These are phyloP conservation scores for Cephus rjabovi DNA, from an alignment of 2,888 invertebrate genomes.

Conservation along the genomic window DNA sequence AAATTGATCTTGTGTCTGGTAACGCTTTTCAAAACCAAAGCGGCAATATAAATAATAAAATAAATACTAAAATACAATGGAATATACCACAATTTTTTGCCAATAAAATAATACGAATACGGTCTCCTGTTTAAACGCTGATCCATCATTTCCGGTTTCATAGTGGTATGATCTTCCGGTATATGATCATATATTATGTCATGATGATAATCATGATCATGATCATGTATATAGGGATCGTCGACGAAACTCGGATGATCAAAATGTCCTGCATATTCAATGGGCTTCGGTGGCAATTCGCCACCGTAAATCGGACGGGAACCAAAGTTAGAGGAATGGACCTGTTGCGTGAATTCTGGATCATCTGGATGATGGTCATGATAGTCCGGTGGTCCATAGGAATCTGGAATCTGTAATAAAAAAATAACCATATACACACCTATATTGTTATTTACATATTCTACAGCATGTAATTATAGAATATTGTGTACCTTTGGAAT, in stretches of 20 bases:
- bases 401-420: constrained; percentile 9
- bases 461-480: background rate
- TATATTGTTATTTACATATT: background rate
- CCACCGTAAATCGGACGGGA: constrained; percentile 24
- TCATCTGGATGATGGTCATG: background rate
- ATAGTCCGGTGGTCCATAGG: constrained; percentile 8
- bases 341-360: constrained; percentile 6
- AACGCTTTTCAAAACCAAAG: constrained; percentile 78
- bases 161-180: constrained; percentile 66
- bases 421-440: background rate
- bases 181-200: constrained; percentile 53
- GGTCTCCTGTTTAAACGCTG: constrained; percentile 60
- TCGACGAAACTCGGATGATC: constrained; percentile 60
- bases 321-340: constrained; percentile 7
- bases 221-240: constrained; percentile 62
- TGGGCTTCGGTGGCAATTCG: constrained; percentile 40
- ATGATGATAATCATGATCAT: constrained; percentile 65
- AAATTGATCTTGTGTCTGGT: constrained; percentile 77
- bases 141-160: constrained; percentile 58
- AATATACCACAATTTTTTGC: constrained; percentile 80
- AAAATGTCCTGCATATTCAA: constrained; percentile 40
- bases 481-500: background rate
- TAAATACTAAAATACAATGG: constrained; percentile 82
- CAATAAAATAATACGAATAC: constrained; percentile 81
- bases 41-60: constrained; percentile 75